Evolutionary conservation across 2,888 invertebrate species (phyloP), one percentile per base, ranked within the genome.

Genomic region (Cinara cedri): DNA sequence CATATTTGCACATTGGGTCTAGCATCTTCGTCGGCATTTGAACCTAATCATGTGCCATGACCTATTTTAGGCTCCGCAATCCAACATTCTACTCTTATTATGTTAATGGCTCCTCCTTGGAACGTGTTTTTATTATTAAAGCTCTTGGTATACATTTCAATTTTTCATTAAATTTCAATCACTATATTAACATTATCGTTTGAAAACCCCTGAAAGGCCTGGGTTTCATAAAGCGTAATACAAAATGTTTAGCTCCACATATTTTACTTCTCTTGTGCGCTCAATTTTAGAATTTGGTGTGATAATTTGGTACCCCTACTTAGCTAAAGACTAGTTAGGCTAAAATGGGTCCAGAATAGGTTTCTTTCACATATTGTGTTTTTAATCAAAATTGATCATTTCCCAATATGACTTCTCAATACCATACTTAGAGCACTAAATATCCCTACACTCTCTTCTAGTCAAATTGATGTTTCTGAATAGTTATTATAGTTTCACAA

Each of bases 91-190:
- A 46, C 21, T 46, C 66, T 3, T 66, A 19, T 14, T 8, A 21
- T 46, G n/a, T 66, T 49, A 66, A 66, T 66, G 46, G 21, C 21
- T 49, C 24, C 8, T 8, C 16, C 21, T 3, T 66, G 13, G 66
- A 49, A 44, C 34, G 66, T 10, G 21, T 46, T 21, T 46, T 46
- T 44, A 16, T 11, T 49, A 19, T 66, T 46, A 66, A 66, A 21
- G 46, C n/a, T n/a, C n/a, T n/a, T n/a, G n/a, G n/a, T n/a, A 46
- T 49, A n/a, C 19, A 46, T 66, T 46, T 66, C 11, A 66, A 13
- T n/a, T n/a, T n/a, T 49, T 21, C 21, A 11, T 44, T 44, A 44
- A 44, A 44, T 49, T 66, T 46, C 13, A n/a, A 66, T 14, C 46
- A 46, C 24, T 21, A 66, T 21, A 66, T 66, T 44, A 46, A 65